phyloP scores from a whole-genome alignment of 2,888 invertebrate species.

The Tetropium fuscum region DNA sequence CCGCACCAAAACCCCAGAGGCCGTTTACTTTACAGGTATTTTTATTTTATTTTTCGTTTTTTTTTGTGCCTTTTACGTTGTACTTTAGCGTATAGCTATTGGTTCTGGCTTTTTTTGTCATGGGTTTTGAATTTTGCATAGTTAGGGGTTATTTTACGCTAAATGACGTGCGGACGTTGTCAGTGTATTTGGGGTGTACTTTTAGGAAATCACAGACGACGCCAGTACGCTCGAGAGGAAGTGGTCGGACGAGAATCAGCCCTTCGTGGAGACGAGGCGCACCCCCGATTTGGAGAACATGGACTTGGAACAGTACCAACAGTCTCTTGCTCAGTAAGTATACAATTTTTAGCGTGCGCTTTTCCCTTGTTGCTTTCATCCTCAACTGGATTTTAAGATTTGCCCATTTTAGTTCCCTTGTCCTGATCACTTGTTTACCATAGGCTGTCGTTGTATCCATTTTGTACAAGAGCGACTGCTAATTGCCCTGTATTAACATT shows the following conservation, averaged over 20 bases:
- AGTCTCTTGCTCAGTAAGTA: conserved; percentile 83
- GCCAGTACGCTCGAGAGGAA: conserved; percentile 72
- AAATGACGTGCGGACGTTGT: too few species aligned
- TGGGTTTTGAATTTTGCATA: too few species aligned
- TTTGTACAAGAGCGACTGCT: too few species aligned
- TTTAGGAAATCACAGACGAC: conserved; percentile 72
- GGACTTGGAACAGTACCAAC: conserved; percentile 75
- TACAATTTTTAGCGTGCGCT: not conserved
- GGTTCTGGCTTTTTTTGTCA: conserved; percentile 28
- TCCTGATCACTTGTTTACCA: too few species aligned
- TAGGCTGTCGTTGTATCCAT: too few species aligned
- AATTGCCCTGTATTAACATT: too few species aligned
- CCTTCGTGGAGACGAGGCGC: conserved; percentile 74
- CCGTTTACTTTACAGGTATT: conserved; percentile 73
- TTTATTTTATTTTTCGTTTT: conserved; percentile 41
- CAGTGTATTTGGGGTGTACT: conserved; percentile 3
- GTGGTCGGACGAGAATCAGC: conserved; percentile 74
- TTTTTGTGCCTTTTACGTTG: conserved; percentile 31
- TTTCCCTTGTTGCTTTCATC: not conserved
- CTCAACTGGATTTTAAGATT: not conserved
- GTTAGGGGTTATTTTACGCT: too few species aligned
- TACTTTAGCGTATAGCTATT: conserved; percentile 18
- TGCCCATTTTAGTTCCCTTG: conserved; percentile 3
- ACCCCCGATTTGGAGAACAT: conserved; percentile 84
- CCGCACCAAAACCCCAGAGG: conserved; percentile 69